Conservation (phyloP, 2,113 vertebrate species). For the Uropsilus gracilis region DNA sequence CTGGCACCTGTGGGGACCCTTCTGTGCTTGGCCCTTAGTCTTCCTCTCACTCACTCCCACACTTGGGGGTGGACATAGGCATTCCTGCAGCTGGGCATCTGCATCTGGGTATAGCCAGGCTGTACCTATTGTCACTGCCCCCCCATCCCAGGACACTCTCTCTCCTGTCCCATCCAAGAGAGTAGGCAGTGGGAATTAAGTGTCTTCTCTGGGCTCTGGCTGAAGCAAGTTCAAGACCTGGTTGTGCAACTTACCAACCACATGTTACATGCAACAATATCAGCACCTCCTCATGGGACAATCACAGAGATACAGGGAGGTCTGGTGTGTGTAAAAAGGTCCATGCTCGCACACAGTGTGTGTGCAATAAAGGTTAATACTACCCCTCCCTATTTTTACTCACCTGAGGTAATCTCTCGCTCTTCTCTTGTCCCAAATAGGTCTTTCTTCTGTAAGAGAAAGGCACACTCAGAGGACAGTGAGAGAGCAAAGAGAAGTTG, state of each 20-base stretch:
- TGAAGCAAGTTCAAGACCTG: not conserved
- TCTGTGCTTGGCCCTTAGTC: not conserved
- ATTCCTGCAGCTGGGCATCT: not conserved
- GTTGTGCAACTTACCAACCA: not conserved
- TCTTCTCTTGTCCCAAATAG: constrained; percentile 13
- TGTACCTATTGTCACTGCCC: not conserved
- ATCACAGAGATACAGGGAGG: not conserved
- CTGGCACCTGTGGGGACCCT: too few relatives aligned
- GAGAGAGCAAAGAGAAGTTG: not conserved
- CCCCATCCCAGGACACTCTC: not conserved
- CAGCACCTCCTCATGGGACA: not conserved
- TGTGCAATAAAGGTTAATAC: not conserved
- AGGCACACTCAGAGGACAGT: not conserved
- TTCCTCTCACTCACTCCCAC: not conserved
- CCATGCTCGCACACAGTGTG: not conserved
- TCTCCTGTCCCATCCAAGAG: not conserved
- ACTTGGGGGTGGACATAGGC: not conserved
- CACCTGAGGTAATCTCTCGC: not conserved
- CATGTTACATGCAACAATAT: not conserved
- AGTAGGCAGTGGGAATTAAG: not conserved
- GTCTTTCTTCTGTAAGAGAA: constrained; percentile 60
- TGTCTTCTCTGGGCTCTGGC: not conserved
- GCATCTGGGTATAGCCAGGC: too few relatives aligned
- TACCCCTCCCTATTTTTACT: not conserved
- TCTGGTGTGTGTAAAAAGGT: not conserved